A percentile compares a stretch with the other conserved stretches of the same genome.
Conservation (phyloP, 2,113 vertebrate genomes). For the Spea multiplicata region DNA sequence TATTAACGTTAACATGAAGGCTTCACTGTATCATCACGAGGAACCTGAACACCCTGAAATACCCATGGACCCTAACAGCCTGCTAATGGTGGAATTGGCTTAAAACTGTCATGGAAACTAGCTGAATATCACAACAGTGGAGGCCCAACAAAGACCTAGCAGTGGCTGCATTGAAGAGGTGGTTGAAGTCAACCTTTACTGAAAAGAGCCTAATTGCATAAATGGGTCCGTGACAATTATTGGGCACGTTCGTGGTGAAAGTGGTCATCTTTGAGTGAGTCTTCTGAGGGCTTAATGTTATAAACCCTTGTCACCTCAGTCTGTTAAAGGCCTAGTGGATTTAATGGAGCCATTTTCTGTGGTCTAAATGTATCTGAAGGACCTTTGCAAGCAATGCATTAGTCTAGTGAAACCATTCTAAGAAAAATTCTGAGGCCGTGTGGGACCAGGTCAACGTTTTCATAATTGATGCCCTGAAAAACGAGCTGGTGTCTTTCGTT, state of each 20-base stretch:
- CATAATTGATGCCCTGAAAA: too few relatives aligned
- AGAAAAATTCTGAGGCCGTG: not conserved
- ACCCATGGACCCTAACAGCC: constrained; percentile 19
- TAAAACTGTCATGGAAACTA: not conserved
- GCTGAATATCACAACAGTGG: not conserved
- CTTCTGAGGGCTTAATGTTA: not conserved
- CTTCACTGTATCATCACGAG: constrained; percentile 66
- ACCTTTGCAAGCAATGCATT: not conserved
- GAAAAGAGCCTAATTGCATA: not conserved
- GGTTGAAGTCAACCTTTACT: not conserved
- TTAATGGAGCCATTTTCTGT: not conserved
- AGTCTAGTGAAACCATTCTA: not conserved
- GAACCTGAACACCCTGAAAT: constrained; percentile 13
- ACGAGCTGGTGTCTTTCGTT: not conserved
- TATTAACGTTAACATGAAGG: constrained; percentile 81
- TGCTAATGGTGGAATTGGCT: constrained; percentile 31
- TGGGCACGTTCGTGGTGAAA: not conserved
- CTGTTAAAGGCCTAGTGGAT: not conserved
- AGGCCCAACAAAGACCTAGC: not conserved
- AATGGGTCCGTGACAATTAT: not conserved
- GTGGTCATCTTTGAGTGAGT: not conserved
- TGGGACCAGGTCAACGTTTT: not conserved
- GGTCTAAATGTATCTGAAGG: not conserved
- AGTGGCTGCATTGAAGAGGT: not conserved
- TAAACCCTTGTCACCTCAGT: not conserved